Evolutionary conservation across 2,797 vertebrate genomes (phyloP).

Genomic region (Pseudomugil gertrudae): DNA sequence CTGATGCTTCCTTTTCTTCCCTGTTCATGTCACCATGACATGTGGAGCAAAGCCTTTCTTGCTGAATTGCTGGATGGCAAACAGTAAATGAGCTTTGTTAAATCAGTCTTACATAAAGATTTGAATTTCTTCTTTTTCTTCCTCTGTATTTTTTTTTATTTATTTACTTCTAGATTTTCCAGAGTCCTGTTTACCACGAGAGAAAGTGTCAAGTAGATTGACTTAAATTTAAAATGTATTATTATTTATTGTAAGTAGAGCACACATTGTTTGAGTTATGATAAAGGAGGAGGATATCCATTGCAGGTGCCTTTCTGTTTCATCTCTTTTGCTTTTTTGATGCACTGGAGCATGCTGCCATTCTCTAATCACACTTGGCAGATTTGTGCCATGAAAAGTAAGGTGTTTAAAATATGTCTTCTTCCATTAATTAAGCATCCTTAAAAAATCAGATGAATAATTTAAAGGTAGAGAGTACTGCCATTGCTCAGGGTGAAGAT

Average conservation of each 20-base stretch:
- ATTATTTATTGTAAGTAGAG: conserved; percentile 37
- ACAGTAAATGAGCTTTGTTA: conserved; percentile 66
- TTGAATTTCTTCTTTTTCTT: conserved; percentile 37
- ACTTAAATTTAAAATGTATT: conserved; percentile 37
- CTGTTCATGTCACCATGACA: conserved; percentile 69
- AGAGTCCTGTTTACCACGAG: conserved; percentile 48
- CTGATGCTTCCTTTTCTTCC: conserved; percentile 73
- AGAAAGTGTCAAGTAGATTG: conserved; percentile 54
- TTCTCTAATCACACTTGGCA: conserved; percentile 71
- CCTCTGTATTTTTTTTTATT: conserved; percentile 59
- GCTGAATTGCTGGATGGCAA: conserved; percentile 71
- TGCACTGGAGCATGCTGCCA: conserved; percentile 52
- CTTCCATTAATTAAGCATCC: conserved; percentile 65
- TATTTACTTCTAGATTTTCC: conserved; percentile 46
- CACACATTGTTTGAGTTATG: conserved; percentile 39
- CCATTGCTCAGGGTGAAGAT: conserved; percentile 19
- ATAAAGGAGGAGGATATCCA: conserved; percentile 54
- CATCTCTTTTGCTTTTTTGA: conserved; percentile 40
- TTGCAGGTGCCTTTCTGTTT: conserved; percentile 41
- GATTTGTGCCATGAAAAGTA: conserved; percentile 67
- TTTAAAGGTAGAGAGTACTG: conserved; percentile 52
- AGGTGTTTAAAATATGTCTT: conserved; percentile 67
- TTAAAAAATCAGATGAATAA: conserved; percentile 44
- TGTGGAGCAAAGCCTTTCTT: conserved; percentile 66
- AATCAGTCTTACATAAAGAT: conserved; percentile 45